Evolutionary conservation across 2,113 vertebrate species (phyloP), one percentile per base, ranked within the genome.

Genomic region (Cinclus cinclus): DNA sequence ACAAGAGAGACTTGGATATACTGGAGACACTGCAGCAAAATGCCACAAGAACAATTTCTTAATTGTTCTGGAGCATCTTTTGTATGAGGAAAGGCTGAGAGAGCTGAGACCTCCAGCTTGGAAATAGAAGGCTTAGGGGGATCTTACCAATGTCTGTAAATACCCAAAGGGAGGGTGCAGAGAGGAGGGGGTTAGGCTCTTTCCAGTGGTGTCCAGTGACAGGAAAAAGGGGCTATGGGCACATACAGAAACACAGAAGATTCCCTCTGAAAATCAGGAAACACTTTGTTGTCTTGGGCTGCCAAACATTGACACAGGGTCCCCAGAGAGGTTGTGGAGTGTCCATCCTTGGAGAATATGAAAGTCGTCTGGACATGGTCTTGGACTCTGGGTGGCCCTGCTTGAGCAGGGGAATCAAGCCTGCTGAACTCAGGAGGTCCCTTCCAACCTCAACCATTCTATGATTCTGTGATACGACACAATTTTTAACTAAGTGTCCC

Each of bases 271-370:
- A 33, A 52, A 44, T 35, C 7, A 15, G 18, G 55, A n/a, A 53
- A 24, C 11, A 7, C 10, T 70, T 60, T 24, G 5, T 87, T 0
- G 0, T 63, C 11, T 41, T 71, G 49, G 6, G 24, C 35, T 49
- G 21, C 30, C 41, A 35, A 3, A 63, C 20, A 41, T 7, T 47
- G 15, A 15, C 30, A 30, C 6, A 22, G 39, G 11, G 37, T 39
- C 15, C 18, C 27, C 41, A 35, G 56, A 55, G n/a, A 47, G 6
- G 30, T 17, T 39, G 10, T 63, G 15, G n/a, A 47, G 41, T 55
- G 13, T 63, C 56, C 41, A 13, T 47, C 8, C 47, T 47, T 63
- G 49, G 31, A 58, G 50, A 50, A 9, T 42, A 19, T 37, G 27
- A 27, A 73, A 23, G 11, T 58, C 42, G 23, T 50, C 14, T 73